These are phyloP conservation scores for Diadema setosum DNA, from an alignment of 35 echinoderm and acorn worm species.

Conservation along the genomic window DNA sequence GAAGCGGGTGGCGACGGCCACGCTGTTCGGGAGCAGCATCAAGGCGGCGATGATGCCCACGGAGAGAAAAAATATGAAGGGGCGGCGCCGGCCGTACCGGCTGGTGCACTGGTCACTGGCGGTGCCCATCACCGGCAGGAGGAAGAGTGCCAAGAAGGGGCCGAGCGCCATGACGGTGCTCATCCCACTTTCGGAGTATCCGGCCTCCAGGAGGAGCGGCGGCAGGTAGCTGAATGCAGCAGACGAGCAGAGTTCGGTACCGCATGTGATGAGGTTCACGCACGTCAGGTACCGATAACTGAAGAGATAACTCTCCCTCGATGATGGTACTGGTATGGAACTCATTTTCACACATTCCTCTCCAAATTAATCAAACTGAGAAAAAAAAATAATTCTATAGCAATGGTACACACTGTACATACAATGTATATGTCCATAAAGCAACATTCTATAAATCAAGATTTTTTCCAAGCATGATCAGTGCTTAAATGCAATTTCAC, in stretches of 20 bases:
- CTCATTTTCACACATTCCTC: too few species aligned
- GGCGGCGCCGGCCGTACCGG: slow-evolving; percentile 75
- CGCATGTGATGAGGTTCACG: slow-evolving; percentile 83
- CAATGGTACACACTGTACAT: too few species aligned
- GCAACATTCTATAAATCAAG: too few species aligned
- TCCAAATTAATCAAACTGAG: too few species aligned
- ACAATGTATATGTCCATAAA: too few species aligned
- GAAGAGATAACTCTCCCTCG: too few species aligned
- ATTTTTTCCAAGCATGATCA: too few species aligned
- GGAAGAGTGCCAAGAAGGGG: slow-evolving; percentile 71
- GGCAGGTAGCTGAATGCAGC: slow-evolving; percentile 97
- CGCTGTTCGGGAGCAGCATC: slow-evolving; percentile 54
- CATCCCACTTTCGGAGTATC: slow-evolving; percentile 87
- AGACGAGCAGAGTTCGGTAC: slow-evolving; percentile 85
- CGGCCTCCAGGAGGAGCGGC: slow-evolving; percentile 83
- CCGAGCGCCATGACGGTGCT: slow-evolving; percentile 89
- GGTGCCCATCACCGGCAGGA: slow-evolving; percentile 75
- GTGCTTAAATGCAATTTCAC: too few species aligned
- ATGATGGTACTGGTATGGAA: too few species aligned
- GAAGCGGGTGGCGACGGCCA: background rate
- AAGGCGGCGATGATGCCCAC: slow-evolving; percentile 42
- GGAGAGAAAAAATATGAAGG: slow-evolving; percentile 49
- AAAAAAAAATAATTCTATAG: too few species aligned
- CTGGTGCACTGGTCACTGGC: slow-evolving; percentile 84
- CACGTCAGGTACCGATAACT: slow-evolving; percentile 45